phyloP scores from a whole-genome alignment of 23 tunicate species.

The Aplidium turbinatum region DNA sequence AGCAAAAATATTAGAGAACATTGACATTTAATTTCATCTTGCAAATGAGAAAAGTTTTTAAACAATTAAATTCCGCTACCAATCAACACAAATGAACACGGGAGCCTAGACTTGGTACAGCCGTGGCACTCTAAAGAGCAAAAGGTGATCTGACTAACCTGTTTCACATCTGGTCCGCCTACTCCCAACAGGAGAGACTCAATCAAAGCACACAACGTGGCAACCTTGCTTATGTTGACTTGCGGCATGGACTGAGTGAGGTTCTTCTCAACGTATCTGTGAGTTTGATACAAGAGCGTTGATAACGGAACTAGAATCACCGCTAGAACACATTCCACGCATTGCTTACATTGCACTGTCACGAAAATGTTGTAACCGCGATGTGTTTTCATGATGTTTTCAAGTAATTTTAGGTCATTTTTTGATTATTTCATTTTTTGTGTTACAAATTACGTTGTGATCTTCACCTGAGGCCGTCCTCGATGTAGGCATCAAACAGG shows the following conservation, averaged over 20 bases:
- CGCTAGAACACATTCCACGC: too few relatives aligned
- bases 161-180: constrained; percentile 87
- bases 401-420: not conserved
- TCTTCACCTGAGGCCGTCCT: constrained; percentile 92
- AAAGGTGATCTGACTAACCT: constrained; percentile 45
- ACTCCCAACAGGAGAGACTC: constrained; percentile 83
- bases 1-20: too few relatives aligned
- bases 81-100: too few relatives aligned
- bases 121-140: not conserved
- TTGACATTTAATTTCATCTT: too few relatives aligned
- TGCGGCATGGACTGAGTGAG: constrained; percentile 90
- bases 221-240: constrained; percentile 86
- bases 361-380: too few relatives aligned
- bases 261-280: constrained; percentile 73
- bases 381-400: not conserved
- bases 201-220: constrained; percentile 81
- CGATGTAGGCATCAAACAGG: constrained; percentile 98
- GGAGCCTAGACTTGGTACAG: too few relatives aligned
- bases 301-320: too few relatives aligned
- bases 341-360: too few relatives aligned
- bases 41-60: too few relatives aligned
- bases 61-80: too few relatives aligned
- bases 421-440: not conserved
- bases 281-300: too few relatives aligned
- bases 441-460: not conserved